Base-by-base conservation (phyloP, 2,888 invertebrate species). In the Patella pellucida region DNA sequence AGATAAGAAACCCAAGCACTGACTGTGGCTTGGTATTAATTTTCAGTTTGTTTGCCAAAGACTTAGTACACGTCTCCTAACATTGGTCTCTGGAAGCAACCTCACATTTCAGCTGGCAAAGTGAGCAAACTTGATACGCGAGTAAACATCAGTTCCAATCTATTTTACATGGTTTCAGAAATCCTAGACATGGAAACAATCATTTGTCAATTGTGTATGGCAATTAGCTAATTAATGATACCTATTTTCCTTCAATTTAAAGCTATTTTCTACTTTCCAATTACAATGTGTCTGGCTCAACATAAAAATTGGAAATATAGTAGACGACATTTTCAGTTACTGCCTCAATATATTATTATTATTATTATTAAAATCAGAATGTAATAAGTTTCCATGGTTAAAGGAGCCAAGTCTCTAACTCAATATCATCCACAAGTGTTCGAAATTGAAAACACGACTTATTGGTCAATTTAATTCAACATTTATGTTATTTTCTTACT, bases 211-310 rank as follows among this genome's bases (percentile, higher is more conserved):
- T 56, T 71, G 71, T 51, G 52, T 74, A 71, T 70, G 67, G 27
- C 74, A 70, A 71, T 74, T 74, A 74, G 70, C 74, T 74, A 71
- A 74, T 74, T 74, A 56, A 69, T 73, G 73, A 73, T 68, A 68
- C 41, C 73, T 73, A 68, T 73, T 73, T 73, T 69, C 52, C 52
- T 73, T 69, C 69, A 52, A 69, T 73, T 73, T 67, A 19, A n/a
- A 52, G 27, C 52, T 52, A 69, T 68, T 73, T 69, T 73, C 73
- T 52, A 67, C 69, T 73, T 73, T 69, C 73, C 73, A 73, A 73
- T 73, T 73, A 73, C 50, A 16, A 41, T 69, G 73, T 73, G 69
- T 69, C 15, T 23, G 54, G 72, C 62, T 72, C 41, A 41, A 9
- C 41, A 41, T 41, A 41, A 41, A 41, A 41, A 41, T 9, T 41